phyloP scores from a whole-genome alignment of 2,113 vertebrate genomes.

The Pollimyrus isidori region DNA sequence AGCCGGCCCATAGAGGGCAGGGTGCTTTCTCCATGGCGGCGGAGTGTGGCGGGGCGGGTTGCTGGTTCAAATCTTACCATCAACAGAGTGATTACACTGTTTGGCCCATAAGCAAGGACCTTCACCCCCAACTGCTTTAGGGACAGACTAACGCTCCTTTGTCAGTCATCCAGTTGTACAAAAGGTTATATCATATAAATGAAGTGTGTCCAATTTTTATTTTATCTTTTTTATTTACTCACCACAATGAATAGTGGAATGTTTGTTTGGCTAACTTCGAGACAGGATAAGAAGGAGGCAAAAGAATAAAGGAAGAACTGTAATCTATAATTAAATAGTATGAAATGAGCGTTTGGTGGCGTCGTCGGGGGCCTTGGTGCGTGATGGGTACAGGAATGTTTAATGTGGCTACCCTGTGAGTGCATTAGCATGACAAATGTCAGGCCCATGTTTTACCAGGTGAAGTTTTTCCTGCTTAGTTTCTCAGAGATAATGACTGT shows the following conservation, averaged over 20 bases:
- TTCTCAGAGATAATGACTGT: slow-evolving; percentile 3
- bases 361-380: not conserved
- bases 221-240: not conserved
- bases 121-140: not conserved
- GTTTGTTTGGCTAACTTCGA: not conserved
- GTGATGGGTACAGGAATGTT: not conserved
- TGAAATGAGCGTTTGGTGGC: not conserved
- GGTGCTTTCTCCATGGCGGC: not conserved
- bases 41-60: not conserved
- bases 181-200: not conserved
- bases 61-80: not conserved
- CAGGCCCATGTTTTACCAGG: not conserved
- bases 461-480: not conserved
- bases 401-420: not conserved
- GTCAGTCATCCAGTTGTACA: not conserved
- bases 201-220: not conserved
- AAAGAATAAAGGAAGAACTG: not conserved
- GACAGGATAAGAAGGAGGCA: not conserved
- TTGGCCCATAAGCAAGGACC: not conserved
- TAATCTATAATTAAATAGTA: not conserved
- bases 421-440: not conserved
- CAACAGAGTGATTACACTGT: not conserved
- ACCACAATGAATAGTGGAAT: not conserved
- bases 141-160: not conserved
- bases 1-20: not conserved